phyloP scores from a whole-genome alignment of 2,888 invertebrate species.

The Nebria salina region DNA sequence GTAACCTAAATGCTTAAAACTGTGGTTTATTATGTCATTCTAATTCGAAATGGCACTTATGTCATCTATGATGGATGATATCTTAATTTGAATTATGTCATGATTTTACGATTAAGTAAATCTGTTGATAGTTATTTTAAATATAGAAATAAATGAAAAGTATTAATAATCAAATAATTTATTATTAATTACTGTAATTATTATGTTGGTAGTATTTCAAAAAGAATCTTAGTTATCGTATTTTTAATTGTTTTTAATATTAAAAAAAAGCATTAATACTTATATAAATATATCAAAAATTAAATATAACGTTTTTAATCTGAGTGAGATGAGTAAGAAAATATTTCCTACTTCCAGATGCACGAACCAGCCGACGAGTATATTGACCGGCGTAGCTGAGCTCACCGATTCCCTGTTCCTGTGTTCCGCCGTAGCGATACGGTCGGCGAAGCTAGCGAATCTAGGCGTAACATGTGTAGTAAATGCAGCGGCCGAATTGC shows the following conservation, averaged over 20 bases:
- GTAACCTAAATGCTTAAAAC: constrained; percentile 21
- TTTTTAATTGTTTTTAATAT: too few species aligned
- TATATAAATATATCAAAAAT: not conserved
- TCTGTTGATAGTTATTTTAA: not conserved
- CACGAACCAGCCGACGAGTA: constrained; percentile 22
- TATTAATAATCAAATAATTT: not conserved
- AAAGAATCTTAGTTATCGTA: too few species aligned
- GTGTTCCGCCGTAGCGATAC: constrained; percentile 80
- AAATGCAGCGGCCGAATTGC: constrained; percentile 85
- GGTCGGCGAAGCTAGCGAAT: constrained; percentile 73
- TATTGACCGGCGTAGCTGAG: constrained; percentile 66
- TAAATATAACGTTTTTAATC: not conserved
- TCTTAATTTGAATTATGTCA: not conserved
- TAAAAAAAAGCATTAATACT: not conserved
- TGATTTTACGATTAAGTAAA: not conserved
- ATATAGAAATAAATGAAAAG: not conserved
- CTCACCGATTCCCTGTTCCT: constrained; percentile 79
- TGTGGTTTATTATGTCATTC: constrained; percentile 17
- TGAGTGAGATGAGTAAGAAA: not conserved
- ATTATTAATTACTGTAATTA: not conserved
- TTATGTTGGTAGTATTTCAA: too few species aligned
- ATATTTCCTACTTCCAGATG: constrained; percentile 26
- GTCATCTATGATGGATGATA: not conserved
- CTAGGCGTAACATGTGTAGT: constrained; percentile 80
- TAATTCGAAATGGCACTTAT: not conserved